Base-by-base conservation (phyloP, 2,888 invertebrate species). In the Marasmarcha lunaedactyla region DNA sequence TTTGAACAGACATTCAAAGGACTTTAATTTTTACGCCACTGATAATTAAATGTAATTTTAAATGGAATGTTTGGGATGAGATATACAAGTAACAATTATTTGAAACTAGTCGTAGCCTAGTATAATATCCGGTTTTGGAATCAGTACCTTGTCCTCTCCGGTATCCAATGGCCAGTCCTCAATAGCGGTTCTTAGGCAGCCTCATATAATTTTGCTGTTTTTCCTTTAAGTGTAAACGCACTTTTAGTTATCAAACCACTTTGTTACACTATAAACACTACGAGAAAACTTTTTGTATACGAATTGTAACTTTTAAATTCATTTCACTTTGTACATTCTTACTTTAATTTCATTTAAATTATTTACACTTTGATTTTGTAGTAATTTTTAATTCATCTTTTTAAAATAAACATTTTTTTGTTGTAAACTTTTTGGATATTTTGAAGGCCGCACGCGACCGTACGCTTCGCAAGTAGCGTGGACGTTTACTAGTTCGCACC, bases 81-180 rank as follows among this genome's bases (percentile, higher is more conserved):
- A 20, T 5, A 20, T 3, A 20, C 20, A 5, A 3, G 7, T 7
- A 7, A 20, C 20, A 20, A 65, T 63, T 63, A 63, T 62, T 61
- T 46, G 49, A 61, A 70, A 74, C 73, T 69, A 71, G 78, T 73
- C 68, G 50, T 59, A 58, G 73, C n/a, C n/a, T 45, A 69, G 68
- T 67, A 68, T 55, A 62, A 70, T 72, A 74, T 74, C 74, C 77
- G 78, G 78, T 79, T 79, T 70, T 52, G 51, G 20, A 20, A 63
- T 79, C 81, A 66, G 63, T 79, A 81, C 81, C 81, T 81, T 78
- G 66, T 68, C n/a, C n/a, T 68, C 64, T 63, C 62, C 70, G 66
- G 64, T 57, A 51, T 30, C 30, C 30, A 10, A 30, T 10, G 10
- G 11, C n/a, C 30, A 30, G 69, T 71, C 70, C 61, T 57, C 59